These are phyloP conservation scores for Cataglyphis hispanica DNA, from an alignment of 1,140 invertebrate species.

Conservation along the genomic window DNA sequence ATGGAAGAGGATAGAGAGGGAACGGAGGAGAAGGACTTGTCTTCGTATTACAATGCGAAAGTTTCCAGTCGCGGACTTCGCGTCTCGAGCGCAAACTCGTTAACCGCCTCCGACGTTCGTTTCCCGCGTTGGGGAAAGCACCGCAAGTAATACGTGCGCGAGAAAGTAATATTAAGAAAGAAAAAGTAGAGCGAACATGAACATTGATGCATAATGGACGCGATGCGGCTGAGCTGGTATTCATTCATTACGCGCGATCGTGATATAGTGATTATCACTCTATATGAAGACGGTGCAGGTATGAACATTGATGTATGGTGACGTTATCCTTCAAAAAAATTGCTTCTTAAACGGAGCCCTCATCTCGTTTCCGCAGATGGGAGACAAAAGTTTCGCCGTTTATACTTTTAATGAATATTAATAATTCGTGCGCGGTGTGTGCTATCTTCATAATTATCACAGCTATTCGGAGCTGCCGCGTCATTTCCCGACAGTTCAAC, in stretches of 20 bases:
- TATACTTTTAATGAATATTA: constrained; percentile 58
- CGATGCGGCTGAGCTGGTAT: constrained; percentile 27
- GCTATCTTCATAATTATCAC: constrained; percentile 53
- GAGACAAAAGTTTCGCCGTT: constrained; percentile 25
- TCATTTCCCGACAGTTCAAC: constrained; percentile 17
- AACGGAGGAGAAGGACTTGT: constrained; percentile 38
- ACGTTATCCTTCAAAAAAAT: constrained; percentile 25
- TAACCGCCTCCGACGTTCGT: constrained; percentile 46
- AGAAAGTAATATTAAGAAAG: constrained; percentile 24
- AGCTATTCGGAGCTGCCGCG: constrained; percentile 13
- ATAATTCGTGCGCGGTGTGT: constrained; percentile 30
- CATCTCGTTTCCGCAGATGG: neutral
- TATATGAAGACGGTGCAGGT: neutral
- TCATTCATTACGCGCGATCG: constrained; percentile 32
- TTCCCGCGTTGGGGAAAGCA: constrained; percentile 41
- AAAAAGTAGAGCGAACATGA: neutral
- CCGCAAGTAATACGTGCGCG: constrained; percentile 7
- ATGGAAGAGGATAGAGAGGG: constrained; percentile 26
- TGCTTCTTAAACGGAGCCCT: constrained; percentile 5
- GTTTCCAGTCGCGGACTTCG: constrained; percentile 69
- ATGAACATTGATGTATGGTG: neutral
- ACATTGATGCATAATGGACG: constrained; percentile 24
- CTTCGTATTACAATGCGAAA: constrained; percentile 79
- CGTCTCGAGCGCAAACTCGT: constrained; percentile 51
- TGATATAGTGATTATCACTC: neutral